Base-by-base conservation (phyloP, 2,113 vertebrate species). In the Fregata magnificens region DNA sequence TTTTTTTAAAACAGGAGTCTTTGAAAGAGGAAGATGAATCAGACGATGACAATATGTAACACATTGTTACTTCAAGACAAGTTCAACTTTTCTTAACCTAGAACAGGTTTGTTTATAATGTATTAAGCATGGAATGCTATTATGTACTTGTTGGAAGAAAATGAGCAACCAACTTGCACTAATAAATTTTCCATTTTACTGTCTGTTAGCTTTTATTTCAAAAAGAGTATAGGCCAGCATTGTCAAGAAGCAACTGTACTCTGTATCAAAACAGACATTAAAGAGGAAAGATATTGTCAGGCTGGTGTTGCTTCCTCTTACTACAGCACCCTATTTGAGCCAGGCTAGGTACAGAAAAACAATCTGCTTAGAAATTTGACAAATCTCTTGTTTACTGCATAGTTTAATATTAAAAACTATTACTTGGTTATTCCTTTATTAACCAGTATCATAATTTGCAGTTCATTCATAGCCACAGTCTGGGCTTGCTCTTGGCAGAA, bases 11-110 rank as follows among this genome's bases (percentile, higher is more conserved):
- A 91, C 94, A 99, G 99, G 99, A 99, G 93, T 99, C 99, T 90
- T 97, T 99, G 98, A 99, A 99, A 97, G 99, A 99, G 96, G 99
- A 99, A 67, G 99, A 99, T 82, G 99, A 99, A 98, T 99, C 99
- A 42, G 99, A 99, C 5, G 99, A 99, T 97, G 99, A 99, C 95
- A 99, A 99, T 97, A 99, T 99, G 99, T 99, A 98, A 98, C 91
- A 95, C 80, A 95, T 96, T 96, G 91, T 97, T 96, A 97, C 89
- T 97, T 88, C 87, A 70, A 88, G 76, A 91, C 67, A 93, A 90
- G 70, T 49, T 85, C 65, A n/a, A 72, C 71, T 74, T 96, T 86
- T 97, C 95, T 95, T 97, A 96, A 82, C 94, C 96, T 97, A 93
- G 66, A 67, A 50, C 80, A 85, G 49, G 83, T 80, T 94, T 94